Base-by-base conservation (phyloP, 2,113 vertebrate genomes). In the Anguilla japonica region DNA sequence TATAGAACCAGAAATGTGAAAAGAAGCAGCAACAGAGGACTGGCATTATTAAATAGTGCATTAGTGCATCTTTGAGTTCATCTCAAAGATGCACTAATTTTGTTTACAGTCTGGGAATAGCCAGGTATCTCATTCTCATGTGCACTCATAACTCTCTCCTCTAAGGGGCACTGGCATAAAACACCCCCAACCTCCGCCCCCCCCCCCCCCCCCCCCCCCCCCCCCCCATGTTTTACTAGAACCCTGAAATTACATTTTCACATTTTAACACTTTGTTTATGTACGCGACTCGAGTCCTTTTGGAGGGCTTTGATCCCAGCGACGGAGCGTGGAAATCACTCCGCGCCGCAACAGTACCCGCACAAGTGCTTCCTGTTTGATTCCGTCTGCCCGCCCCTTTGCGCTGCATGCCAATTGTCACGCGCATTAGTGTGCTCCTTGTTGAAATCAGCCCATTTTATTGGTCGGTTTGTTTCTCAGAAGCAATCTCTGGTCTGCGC, bases 191-290 rank as follows among this genome's bases (percentile, higher is more conserved):
- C 50, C 50, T 53, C 11, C 34, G 0, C 34, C 34, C 34, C n/a
- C n/a, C n/a, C n/a, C n/a, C n/a, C n/a, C n/a, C n/a, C 34, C 34
- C 34, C 34, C 34, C 34, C 34, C 0, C 34, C 34, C 1, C 34
- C 34, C 1, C 79, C 22, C 20, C 56, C 15, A 56, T 57, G 63
- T 41, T 86, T 86, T 41, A 67, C 14, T 6, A 53, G 41, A 39
- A 29, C 56, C 29, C 56, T 82, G 85, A 63, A 82, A 86, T 81
- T 67, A 39, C 79, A 63, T 81, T 86, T 81, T 60, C 79, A 63
- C 6, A 39, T 43, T 43, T 11, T 22, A 56, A 60, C 40, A 60
- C 79, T 80, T 20, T 63, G 53, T 60, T 63, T 29, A 29, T 40
- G 39, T 7, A 85, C 40, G 39, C 34, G 2, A 20, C 40, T 20